Conservation (phyloP, 2,113 vertebrate genomes). For the Paracanthobrama guichenoti region DNA sequence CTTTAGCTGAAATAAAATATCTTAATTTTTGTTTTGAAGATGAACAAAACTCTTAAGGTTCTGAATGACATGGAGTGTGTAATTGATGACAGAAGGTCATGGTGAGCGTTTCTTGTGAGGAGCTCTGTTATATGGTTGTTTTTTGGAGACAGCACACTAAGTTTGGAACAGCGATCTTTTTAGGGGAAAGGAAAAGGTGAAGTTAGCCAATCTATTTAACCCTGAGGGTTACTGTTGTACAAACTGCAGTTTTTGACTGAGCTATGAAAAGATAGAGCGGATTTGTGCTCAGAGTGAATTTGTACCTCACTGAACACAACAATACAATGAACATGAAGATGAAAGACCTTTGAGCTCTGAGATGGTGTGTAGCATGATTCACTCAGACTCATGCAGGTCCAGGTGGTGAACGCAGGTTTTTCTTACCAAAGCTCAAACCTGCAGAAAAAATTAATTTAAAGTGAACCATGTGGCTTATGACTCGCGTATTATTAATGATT, state of each 20-base stretch:
- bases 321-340: background rate
- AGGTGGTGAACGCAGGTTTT: background rate
- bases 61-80: no score
- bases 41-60: no score
- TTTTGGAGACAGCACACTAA: background rate
- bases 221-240: background rate
- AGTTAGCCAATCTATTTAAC: slow-evolving; percentile 9
- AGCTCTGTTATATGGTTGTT: background rate
- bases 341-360: background rate
- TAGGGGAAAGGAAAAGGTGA: background rate
- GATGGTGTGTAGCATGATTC: background rate
- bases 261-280: background rate
- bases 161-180: background rate
- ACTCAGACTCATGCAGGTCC: background rate
- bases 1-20: no score
- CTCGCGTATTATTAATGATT: slow-evolving; percentile 40
- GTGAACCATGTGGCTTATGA: background rate
- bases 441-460: background rate
- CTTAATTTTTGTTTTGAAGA: no score
- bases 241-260: background rate
- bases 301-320: slow-evolving; percentile 17
- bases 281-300: background rate
- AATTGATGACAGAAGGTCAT: no score
- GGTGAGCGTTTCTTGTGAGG: background rate
- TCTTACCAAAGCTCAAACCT: background rate